Conservation (phyloP, 1,140 invertebrate species). For the Phymastichus coffea region DNA sequence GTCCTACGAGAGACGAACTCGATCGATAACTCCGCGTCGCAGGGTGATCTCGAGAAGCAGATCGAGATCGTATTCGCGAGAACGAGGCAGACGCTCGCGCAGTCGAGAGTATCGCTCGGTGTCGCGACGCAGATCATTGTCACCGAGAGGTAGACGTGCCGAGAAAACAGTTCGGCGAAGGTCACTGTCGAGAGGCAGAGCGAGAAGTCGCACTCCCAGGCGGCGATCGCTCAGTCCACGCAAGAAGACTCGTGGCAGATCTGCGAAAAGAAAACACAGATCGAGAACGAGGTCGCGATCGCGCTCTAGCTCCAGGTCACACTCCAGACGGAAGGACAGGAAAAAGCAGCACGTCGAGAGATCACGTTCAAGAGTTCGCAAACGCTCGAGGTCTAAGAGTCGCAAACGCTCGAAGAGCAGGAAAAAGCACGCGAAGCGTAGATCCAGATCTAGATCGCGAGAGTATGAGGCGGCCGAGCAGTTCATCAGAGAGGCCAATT, state of each 20-base stretch:
- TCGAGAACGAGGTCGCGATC: constrained; percentile 37
- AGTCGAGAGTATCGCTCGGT: constrained; percentile 37
- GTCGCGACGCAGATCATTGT: constrained; percentile 44
- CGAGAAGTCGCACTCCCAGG: constrained; percentile 42
- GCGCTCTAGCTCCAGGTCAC: constrained; percentile 37
- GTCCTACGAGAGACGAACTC: constrained; percentile 33
- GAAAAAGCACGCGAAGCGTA: constrained; percentile 47
- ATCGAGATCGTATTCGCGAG: constrained; percentile 45
- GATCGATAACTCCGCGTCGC: constrained; percentile 35
- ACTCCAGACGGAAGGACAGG: constrained; percentile 49
- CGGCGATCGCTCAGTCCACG: constrained; percentile 35
- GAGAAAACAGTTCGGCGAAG: neutral
- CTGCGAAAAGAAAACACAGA: constrained; percentile 32
- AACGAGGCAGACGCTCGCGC: constrained; percentile 35
- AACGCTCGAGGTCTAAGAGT: constrained; percentile 44
- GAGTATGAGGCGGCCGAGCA: neutral
- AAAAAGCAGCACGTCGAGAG: constrained; percentile 48
- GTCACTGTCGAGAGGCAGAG: constrained; percentile 30
- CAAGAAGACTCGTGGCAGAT: neutral
- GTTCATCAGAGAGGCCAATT: constrained; percentile 13
- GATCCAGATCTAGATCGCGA: constrained; percentile 46
- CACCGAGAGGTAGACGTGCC: constrained; percentile 35
- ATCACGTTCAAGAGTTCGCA: constrained; percentile 38
- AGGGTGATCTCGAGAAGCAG: constrained; percentile 39
- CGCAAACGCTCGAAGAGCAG: constrained; percentile 35